Base-by-base conservation (phyloP, 2,797 vertebrate species). In the Emydoidea blandingii region DNA sequence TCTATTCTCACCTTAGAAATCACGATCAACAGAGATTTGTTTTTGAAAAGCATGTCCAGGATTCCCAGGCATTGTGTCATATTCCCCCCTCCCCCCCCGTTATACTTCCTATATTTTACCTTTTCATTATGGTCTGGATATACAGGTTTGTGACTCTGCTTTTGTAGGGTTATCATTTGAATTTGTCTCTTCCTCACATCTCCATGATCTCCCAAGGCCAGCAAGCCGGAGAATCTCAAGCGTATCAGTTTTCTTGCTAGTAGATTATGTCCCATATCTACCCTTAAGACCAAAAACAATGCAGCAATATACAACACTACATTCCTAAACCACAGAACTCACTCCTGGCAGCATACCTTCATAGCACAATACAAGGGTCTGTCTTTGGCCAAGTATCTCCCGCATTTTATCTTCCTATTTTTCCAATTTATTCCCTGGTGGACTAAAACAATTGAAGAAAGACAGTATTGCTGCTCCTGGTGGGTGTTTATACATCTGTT, bases 271-370 rank as follows among this genome's bases (percentile, higher is more conserved):
- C 65, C 37, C n/a, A 0, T 3, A 79, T 83, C 79, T 89, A 79
- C 50, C 81, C 82, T 83, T 52, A 80, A 84, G 49, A 76, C 12
- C 21, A 68, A 87, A 84, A 0, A 56, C 87, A 90, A 84, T 10
- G 12, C 80, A 82, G 7, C 14, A 12, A 72, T 85, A 8, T 86
- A 8, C 50, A 12, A 80, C 82, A 81, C 76, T 74, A 44, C 88
- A 85, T 89, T 97, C 89, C 93, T 89, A 27, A 53, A 54, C 92
- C 95, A 52, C 80, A 87, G 91, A 86, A 56, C 12, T 18, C 47
- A 76, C 89, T 19, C 88, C 83, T 84, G 94, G 53, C 9, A 94
- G 74, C 21, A 0, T 14, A 54, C 2, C 62, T 54, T 1, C 91
- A 91, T 79, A 81, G 89, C 89, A 15, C 76, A 80, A 74, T 31